Percentiles rank a stretch among this genome's conserved stretches.
Evolutionary conservation across 2,888 invertebrate species (phyloP).

Genomic region (Acronicta aceris): DNA sequence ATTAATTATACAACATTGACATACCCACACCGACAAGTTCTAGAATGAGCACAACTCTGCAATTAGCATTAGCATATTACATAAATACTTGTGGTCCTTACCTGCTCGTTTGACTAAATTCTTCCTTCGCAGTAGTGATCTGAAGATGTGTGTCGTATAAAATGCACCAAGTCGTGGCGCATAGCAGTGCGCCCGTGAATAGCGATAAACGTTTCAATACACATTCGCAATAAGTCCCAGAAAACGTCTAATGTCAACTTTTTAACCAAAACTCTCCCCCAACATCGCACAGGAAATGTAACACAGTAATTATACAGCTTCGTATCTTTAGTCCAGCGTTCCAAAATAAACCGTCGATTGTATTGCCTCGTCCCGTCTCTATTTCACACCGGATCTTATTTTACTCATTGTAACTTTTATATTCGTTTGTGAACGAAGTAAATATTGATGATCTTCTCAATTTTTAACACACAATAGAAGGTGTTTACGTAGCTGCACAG

Average conservation of each 20-base stretch:
- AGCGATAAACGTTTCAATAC: constrained; percentile 88
- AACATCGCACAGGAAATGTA: constrained; percentile 82
- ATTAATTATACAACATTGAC: constrained; percentile 24
- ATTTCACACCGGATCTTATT: constrained; percentile 86
- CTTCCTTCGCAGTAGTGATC: constrained; percentile 93
- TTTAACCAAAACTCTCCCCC: constrained; percentile 81
- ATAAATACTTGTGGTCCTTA: constrained; percentile 59
- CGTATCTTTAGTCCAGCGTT: constrained; percentile 63
- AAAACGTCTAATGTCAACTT: constrained; percentile 78
- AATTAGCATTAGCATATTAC: constrained; percentile 19
- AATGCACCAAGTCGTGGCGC: constrained; percentile 93
- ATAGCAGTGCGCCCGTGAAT: constrained; percentile 92
- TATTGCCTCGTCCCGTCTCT: constrained; percentile 59
- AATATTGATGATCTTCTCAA: constrained; percentile 50
- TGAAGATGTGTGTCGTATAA: constrained; percentile 94
- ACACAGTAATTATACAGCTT: constrained; percentile 81
- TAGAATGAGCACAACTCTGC: constrained; percentile 34
- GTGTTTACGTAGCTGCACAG: constrained; percentile 69
- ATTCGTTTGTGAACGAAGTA: constrained; percentile 40
- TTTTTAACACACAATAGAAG: constrained; percentile 51
- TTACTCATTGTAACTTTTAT: constrained; percentile 78
- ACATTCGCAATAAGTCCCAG: constrained; percentile 87
- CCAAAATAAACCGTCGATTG: constrained; percentile 52
- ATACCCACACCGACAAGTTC: constrained; percentile 22
- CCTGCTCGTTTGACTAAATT: constrained; percentile 80